These are phyloP conservation scores for Harmothoe impar DNA, from an alignment of 2,888 invertebrate species.

Conservation along the genomic window DNA sequence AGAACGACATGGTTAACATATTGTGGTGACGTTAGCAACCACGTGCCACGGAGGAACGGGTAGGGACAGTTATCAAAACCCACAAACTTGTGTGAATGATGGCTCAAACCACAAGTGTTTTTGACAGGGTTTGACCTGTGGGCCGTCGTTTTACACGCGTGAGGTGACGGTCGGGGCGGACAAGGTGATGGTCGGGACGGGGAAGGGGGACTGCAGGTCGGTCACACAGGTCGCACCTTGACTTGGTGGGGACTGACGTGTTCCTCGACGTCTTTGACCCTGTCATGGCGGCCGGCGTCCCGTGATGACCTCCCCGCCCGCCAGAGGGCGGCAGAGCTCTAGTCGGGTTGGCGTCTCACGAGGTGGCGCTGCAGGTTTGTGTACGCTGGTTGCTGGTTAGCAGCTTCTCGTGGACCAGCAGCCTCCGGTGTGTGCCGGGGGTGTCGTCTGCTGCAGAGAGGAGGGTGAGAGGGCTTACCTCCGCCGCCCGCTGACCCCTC, in stretches of 20 bases:
- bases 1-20: no score
- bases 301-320: neutral
- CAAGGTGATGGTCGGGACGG: neutral
- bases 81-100: neutral
- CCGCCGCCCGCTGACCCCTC: constrained; percentile 28
- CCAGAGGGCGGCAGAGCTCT: neutral
- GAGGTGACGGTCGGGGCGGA: neutral
- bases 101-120: neutral
- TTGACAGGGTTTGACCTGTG: neutral
- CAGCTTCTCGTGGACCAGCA: neutral
- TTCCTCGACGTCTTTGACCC: neutral
- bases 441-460: neutral
- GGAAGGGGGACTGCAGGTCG: neutral
- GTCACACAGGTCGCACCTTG: no score
- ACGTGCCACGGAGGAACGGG: no score
- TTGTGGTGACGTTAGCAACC: no score
- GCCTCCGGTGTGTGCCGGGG: neutral
- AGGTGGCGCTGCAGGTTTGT: constrained; percentile 27
- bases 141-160: neutral
- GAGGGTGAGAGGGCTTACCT: neutral
- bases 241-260: neutral
- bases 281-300: neutral
- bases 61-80: neutral
- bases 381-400: neutral
- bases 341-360: constrained; percentile 1